Percentiles rank a stretch among this genome's conserved stretches.
Evolutionary conservation across 2,888 invertebrate species (phyloP).

Genomic region (Drosophila rellima): DNA sequence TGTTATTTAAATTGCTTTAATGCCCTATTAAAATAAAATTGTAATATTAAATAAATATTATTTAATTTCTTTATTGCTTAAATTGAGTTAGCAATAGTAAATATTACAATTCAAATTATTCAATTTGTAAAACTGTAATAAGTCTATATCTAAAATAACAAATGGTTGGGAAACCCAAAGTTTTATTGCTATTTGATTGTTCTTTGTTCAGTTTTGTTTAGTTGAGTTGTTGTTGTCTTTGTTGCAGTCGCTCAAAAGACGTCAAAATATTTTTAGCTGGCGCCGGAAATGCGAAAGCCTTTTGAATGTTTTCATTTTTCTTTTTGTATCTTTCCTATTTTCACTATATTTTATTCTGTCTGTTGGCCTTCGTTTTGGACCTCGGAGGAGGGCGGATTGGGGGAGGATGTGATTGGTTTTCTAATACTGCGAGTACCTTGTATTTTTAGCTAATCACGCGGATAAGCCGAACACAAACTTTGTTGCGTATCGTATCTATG

Average conservation of each 20-base stretch:
- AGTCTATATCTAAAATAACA: neutral
- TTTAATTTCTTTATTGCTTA: no score
- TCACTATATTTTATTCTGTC: slow-evolving; percentile 2
- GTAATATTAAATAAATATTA: no score
- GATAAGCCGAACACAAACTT: slow-evolving; percentile 60
- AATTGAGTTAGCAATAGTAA: no score
- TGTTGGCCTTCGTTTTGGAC: slow-evolving; percentile 40
- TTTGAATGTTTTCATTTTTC: slow-evolving; percentile 45
- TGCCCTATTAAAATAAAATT: no score
- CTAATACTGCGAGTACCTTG: slow-evolving; percentile 29
- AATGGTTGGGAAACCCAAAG: slow-evolving; percentile 9
- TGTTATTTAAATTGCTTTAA: no score
- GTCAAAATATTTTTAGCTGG: slow-evolving; percentile 73
- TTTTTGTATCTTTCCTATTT: slow-evolving; percentile 9
- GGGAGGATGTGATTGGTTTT: slow-evolving; percentile 31
- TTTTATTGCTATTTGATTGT: slow-evolving; percentile 7
- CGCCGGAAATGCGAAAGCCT: slow-evolving; percentile 76
- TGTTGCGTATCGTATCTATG: slow-evolving; percentile 37
- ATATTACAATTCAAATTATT: no score
- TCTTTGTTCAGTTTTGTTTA: slow-evolving; percentile 2
- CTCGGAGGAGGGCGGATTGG: neutral
- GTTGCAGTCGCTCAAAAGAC: slow-evolving; percentile 49
- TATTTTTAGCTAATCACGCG: slow-evolving; percentile 75
- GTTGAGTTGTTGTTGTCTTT: slow-evolving; percentile 3
- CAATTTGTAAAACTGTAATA: slow-evolving; percentile 1